phyloP scores from a whole-genome alignment of 2,113 vertebrate genomes.

The Antigone vipio region DNA sequence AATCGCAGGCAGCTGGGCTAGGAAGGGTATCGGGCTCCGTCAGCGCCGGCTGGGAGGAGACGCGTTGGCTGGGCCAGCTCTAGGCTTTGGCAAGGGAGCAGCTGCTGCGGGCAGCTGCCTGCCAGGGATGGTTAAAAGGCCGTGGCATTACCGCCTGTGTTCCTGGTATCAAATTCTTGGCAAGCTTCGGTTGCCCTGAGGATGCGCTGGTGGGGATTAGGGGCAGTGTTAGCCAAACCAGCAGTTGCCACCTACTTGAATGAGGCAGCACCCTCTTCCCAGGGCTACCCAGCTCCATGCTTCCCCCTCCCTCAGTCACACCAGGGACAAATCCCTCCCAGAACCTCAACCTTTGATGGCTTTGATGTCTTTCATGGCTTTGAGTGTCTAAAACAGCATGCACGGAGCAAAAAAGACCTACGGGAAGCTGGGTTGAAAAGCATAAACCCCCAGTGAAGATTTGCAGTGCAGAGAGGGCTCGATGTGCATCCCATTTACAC shows the following conservation, averaged over 20 bases:
- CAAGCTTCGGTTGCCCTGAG: background rate
- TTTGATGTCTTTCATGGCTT: background rate
- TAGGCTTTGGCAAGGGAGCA: background rate
- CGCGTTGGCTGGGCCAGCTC: accelerated
- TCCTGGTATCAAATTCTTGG: background rate
- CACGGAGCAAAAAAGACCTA: background rate
- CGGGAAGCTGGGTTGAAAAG: background rate
- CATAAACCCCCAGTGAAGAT: background rate
- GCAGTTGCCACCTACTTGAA: background rate
- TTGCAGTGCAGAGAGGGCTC: background rate
- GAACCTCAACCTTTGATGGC: background rate
- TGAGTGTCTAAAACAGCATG: background rate
- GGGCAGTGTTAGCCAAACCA: background rate
- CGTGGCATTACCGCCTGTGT: background rate
- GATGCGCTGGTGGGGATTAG: background rate
- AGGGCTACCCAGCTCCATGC: background rate
- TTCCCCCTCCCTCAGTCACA: background rate
- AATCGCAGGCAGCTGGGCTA: background rate
- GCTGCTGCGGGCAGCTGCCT: background rate
- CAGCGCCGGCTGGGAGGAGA: background rate
- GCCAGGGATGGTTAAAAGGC: background rate
- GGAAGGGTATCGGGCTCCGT: background rate
- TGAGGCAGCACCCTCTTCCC: background rate
- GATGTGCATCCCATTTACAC: background rate
- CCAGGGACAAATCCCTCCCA: background rate